Evolutionary conservation across 2,888 invertebrate species (phyloP), one percentile per base, ranked within the genome.

Genomic region (Pandemis corylana): DNA sequence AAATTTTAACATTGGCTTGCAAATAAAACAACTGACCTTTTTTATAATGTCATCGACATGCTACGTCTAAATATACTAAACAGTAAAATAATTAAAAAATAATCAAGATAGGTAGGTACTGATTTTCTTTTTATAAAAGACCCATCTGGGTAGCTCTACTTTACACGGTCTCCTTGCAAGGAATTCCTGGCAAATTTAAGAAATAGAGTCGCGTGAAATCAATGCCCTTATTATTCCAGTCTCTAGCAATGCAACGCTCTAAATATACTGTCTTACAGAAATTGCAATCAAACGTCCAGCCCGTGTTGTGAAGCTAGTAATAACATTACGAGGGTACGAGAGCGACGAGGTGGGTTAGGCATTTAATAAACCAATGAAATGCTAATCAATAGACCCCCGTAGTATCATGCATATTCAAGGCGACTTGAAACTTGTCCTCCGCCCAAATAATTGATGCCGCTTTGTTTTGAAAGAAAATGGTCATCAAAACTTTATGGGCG

Each of bases 321-420:
- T 12, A 59, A 59, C 59, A 59, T 59, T 59, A 59, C 20, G 59
- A 59, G 28, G 59, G 59, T 59, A 59, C 9, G 53, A 56, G 15
- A 20, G 62, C n/a, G n/a, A n/a, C 63, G 63, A 62, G n/a, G 42
- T 63, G 63, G 63, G 42, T 63, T 63, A 63, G 63, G 42, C 41
- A 63, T 63, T 63, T 63, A 63, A 63, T 63, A 41, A 63, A 42
- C 42, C 63, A 42, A 63, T 63, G 42, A 63, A 63, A 63, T 63
- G 41, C 41, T 63, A 63, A 63, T 63, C 41, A 42, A 63, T 63
- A 63, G 42, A 42, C 42, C 63, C 42, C 42, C 42, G 63, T 63
- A 63, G 42, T 9, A 62, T 9, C 62, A 63, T 63, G 41, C 42
- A 63, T 42, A 42, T 63, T 63, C 41, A 63, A 42, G 41, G n/a